Conservation (phyloP, 2,113 vertebrate species). For the Mirza zaza region DNA sequence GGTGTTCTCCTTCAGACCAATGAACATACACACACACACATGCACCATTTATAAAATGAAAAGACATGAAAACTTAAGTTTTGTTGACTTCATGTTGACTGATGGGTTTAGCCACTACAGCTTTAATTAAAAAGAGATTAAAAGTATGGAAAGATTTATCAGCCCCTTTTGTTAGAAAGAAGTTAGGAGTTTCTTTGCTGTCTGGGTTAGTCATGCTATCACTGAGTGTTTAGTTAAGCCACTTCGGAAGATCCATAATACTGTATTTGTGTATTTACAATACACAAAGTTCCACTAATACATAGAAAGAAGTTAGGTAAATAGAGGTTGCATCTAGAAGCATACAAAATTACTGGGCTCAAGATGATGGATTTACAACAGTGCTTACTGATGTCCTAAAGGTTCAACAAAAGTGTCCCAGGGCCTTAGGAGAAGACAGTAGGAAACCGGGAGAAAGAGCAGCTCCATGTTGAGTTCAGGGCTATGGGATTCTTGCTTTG, state of each 20-base stretch:
- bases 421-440: background rate
- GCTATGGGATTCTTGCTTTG: background rate
- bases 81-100: background rate
- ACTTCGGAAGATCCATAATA: background rate
- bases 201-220: background rate
- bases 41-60: background rate
- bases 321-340: background rate
- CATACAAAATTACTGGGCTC: background rate
- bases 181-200: background rate
- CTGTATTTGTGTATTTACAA: background rate
- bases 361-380: background rate
- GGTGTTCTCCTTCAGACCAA: background rate
- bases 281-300: background rate
- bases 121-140: slow-evolving; percentile 45
- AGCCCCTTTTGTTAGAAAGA: background rate
- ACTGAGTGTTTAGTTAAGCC: background rate
- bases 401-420: background rate
- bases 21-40: background rate
- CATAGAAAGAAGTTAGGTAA: background rate
- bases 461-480: background rate
- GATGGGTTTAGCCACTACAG: background rate
- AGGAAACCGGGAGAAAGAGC: background rate
- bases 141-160: background rate
- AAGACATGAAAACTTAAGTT: background rate
- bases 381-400: background rate